Evolutionary conservation across 2,888 invertebrate genomes (phyloP), one percentile per base, ranked within the genome.

Genomic region (Nasonovia ribisnigri): DNA sequence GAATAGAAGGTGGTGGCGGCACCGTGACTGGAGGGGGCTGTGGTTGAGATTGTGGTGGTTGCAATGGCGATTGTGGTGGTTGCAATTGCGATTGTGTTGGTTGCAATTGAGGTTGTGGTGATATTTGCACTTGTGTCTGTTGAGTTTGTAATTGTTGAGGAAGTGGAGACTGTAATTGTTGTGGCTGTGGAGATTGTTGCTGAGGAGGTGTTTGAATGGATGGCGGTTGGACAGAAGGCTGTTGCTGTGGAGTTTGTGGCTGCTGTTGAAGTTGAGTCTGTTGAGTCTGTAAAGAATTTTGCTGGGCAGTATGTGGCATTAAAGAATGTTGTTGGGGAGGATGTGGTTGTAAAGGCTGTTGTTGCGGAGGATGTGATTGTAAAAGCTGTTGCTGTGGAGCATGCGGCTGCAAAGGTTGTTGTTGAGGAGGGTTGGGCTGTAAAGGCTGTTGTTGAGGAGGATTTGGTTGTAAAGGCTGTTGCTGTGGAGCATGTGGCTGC

Each of bases 91-190:
- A 94, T 95, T 46, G 95, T 84, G 88, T 94, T 48, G 94, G 94
- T n/a, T 94, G 95, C 94, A 88, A 92, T 36, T 84, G 46, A 57
- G 57, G 94, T 54, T 94, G 94, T 91, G 95, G 88, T 26, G 46
- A 20, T 36, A 26, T 84, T 60, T 90, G 90, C 4, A 95, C 95
- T n/a, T 95, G 95, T 90, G 95, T 95, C 29, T n/a, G 93, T 3
- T 77, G 88, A 3, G 42, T 67, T 67, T 51, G 93, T 20, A 94
- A 95, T 91, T 95, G 95, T 48, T 43, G 94, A 51, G 84, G 87
- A 36, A 86, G 94, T 51, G 60, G 88, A 16, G 94, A 91, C 0
- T 57, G 93, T 13, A 87, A 36, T 54, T 88, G 77, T 77, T 36
- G 84, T 48, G 46, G 48, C 24, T 87, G 84, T 0, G 90, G 54